Evolutionary conservation across 2,888 invertebrate genomes (phyloP).

Genomic region (Pardosa pseudoannulata): DNA sequence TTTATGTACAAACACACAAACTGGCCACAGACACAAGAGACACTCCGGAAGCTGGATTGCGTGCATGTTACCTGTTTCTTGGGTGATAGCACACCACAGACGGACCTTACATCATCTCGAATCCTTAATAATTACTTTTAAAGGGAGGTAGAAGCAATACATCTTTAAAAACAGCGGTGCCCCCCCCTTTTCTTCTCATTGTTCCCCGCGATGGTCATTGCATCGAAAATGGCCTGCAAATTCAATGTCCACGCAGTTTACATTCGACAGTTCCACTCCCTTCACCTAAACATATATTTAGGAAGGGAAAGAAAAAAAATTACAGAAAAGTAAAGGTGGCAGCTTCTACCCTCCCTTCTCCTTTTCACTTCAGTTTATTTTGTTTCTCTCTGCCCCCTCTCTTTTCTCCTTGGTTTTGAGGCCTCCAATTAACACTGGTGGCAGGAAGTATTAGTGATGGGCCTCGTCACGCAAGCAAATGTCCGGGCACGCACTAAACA

Average conservation of each 20-base stretch:
- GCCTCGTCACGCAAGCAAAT: conserved; percentile 43
- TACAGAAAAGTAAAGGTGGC: conserved; percentile 5
- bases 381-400: not conserved
- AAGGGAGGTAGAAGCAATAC: conserved; percentile 34
- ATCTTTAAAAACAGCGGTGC: conserved; percentile 26
- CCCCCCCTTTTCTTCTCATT: conserved; percentile 37
- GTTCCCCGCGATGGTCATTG: conserved; percentile 61
- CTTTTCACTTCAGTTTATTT: not conserved
- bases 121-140: conserved; percentile 38
- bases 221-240: conserved; percentile 46
- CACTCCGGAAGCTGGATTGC: conserved; percentile 60
- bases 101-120: conserved; percentile 36
- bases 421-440: conserved; percentile 67
- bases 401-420: conserved; percentile 19
- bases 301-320: not conserved
- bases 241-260: conserved; percentile 22
- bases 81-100: conserved; percentile 36
- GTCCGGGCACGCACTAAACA: conserved; percentile 39
- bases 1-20: conserved; percentile 30
- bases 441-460: conserved; percentile 66
- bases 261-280: not conserved
- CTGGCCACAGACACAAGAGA: not conserved
- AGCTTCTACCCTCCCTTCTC: not conserved
- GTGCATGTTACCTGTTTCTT: conserved; percentile 40
- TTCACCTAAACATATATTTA: conserved; percentile 23